phyloP scores from a whole-genome alignment of 2,888 invertebrate species.

The Saturnia japonica region DNA sequence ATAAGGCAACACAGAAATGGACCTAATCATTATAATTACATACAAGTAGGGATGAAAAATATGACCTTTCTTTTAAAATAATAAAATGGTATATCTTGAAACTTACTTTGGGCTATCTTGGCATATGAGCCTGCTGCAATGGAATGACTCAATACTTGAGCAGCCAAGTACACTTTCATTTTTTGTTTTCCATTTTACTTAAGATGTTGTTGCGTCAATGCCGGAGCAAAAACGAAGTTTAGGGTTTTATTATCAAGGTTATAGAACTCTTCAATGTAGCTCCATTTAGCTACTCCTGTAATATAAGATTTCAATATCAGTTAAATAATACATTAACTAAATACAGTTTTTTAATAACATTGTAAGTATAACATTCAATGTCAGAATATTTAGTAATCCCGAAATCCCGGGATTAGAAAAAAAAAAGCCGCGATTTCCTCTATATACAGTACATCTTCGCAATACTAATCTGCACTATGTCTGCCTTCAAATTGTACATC shows the following conservation, averaged over 20 bases:
- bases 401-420: not conserved
- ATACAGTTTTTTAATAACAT: not conserved
- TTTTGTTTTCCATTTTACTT: constrained; percentile 23
- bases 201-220: constrained; percentile 20
- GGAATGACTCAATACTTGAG: constrained; percentile 22
- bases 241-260: constrained; percentile 16
- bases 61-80: too few species aligned
- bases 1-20: too few species aligned
- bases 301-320: constrained; percentile 8
- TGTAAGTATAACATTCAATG: not conserved
- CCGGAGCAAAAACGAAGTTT: constrained; percentile 24
- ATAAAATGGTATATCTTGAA: not conserved
- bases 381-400: not conserved
- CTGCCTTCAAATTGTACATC: constrained; percentile 16
- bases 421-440: not conserved
- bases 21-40: not conserved
- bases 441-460: not conserved
- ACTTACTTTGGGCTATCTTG: constrained; percentile 20
- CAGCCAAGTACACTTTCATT: constrained; percentile 22
- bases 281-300: constrained; percentile 24
- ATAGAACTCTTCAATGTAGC: constrained; percentile 20
- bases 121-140: constrained; percentile 23
- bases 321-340: too few species aligned
- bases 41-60: too few species aligned
- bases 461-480: constrained; percentile 8